Percentiles rank a stretch among this genome's conserved stretches.
These are phyloP conservation scores for Mobula birostris DNA, from an alignment of 2,113 vertebrate genomes.

Conservation along the genomic window DNA sequence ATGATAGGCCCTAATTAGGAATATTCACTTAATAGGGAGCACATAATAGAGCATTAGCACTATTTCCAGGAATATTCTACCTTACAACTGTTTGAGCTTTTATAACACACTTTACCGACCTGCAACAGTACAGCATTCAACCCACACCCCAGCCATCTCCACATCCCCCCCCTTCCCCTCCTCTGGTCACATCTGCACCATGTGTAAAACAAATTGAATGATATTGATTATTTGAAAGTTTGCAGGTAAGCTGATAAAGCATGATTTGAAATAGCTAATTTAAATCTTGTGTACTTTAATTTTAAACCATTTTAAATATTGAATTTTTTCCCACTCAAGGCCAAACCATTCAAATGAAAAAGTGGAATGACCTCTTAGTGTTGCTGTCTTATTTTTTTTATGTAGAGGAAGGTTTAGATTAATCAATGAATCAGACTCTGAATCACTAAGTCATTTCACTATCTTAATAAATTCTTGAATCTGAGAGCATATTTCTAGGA, in stretches of 20 bases:
- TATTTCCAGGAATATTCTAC: conserved; percentile 3
- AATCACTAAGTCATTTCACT: conserved; percentile 9
- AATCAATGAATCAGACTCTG: conserved; percentile 8
- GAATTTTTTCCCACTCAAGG: conserved; percentile 19
- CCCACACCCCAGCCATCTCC: background rate
- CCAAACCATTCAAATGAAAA: conserved; percentile 23
- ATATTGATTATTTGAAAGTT: conserved; percentile 17
- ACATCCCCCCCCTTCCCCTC: background rate
- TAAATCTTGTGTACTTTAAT: conserved; percentile 33
- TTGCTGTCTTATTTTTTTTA: background rate
- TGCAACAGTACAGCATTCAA: background rate
- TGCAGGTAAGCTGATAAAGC: conserved; percentile 27
- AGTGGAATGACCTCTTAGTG: background rate
- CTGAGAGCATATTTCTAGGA: background rate
- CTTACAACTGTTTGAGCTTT: background rate
- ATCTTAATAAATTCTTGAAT: conserved; percentile 10
- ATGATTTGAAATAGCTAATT: conserved; percentile 28
- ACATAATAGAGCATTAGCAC: background rate
- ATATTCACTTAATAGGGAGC: conserved; percentile 28
- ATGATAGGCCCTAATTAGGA: conserved; percentile 32
- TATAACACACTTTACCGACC: background rate
- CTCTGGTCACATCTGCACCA: conserved; percentile 7
- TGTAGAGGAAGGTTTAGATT: background rate
- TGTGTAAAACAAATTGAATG: conserved; percentile 32
- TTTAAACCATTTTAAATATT: conserved; percentile 29